Evolutionary conservation across 2,888 invertebrate species (phyloP).

Genomic region (Trissolcus japonicus): DNA sequence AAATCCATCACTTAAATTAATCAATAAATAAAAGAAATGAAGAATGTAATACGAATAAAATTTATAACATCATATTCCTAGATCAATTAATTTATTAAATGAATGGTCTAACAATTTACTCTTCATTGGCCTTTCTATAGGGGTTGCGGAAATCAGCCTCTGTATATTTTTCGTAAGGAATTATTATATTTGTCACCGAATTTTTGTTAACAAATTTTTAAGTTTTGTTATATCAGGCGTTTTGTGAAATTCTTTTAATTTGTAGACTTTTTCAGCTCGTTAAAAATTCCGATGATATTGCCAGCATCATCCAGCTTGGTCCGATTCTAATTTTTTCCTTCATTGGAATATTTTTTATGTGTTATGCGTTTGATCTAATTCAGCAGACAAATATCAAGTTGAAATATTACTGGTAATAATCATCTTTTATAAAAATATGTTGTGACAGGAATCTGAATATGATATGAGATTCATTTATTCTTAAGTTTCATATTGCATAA

Average conservation of each 20-base stretch:
- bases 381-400: not conserved
- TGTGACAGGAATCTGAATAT: too few species aligned
- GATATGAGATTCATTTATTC: too few species aligned
- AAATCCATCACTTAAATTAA: not conserved
- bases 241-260: too few species aligned
- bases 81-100: not conserved
- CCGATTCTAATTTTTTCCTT: not conserved
- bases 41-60: too few species aligned
- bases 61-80: not conserved
- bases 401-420: not conserved
- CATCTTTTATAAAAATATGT: not conserved
- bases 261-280: not conserved
- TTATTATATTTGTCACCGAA: too few species aligned
- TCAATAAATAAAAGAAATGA: not conserved
- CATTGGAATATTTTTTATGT: not conserved
- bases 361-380: not conserved
- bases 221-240: too few species aligned
- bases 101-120: too few species aligned
- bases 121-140: too few species aligned
- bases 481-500: too few species aligned
- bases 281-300: not conserved
- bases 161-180: too few species aligned
- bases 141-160: too few species aligned
- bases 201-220: too few species aligned
- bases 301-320: not conserved